phyloP scores from a whole-genome alignment of 2,888 invertebrate species.

The Rhogogaster chlorosoma region DNA sequence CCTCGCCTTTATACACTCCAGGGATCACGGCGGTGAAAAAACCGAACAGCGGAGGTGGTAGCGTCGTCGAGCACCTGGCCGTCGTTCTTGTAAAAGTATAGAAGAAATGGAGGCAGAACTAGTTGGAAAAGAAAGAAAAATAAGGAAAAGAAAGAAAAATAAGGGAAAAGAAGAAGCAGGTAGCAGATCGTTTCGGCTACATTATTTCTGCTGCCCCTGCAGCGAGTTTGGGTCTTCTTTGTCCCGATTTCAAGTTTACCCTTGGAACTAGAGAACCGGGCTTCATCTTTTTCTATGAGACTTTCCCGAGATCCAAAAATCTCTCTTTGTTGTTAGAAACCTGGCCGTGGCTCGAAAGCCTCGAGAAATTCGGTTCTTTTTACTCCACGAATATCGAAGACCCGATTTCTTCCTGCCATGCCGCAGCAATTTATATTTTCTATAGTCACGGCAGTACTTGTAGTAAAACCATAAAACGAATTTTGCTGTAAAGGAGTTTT shows the following conservation, averaged over 20 bases:
- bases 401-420: neutral
- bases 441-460: no score
- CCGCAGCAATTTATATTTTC: neutral
- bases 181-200: slow-evolving; percentile 19
- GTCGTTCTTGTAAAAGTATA: neutral
- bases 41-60: slow-evolving; percentile 1
- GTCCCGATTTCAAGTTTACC: slow-evolving; percentile 6
- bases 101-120: neutral
- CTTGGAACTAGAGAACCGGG: neutral
- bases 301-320: neutral
- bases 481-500: neutral
- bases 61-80: neutral
- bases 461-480: neutral
- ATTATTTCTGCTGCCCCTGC: neutral
- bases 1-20: neutral
- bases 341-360: neutral
- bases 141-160: neutral
- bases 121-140: neutral
- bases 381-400: neutral
- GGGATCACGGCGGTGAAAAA: neutral
- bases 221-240: neutral
- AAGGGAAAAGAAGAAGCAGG: neutral
- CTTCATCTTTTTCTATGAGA: neutral
- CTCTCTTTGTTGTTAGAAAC: neutral
- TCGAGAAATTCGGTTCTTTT: neutral